Evolutionary conservation across 1,140 invertebrate genomes (phyloP), one percentile per base, ranked within the genome.

Genomic region (Megalonaias nervosa): DNA sequence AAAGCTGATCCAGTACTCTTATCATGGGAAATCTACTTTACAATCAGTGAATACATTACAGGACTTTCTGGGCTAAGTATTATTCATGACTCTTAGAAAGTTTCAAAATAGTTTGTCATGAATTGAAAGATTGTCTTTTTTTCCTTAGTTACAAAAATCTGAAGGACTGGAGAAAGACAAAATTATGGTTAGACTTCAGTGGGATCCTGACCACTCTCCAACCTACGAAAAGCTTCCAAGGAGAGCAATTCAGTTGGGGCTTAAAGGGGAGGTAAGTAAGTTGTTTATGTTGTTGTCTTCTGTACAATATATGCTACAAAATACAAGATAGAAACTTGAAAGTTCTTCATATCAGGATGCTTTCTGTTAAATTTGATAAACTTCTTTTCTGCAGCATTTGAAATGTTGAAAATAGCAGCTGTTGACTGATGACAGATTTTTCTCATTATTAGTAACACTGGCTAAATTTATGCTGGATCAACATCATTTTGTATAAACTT

Each of bases 161-260:
- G 23, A 71, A n/a, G 64, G 71, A 9, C 11, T 82, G 60, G 16
- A 68, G 14, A 80, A 67, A 60, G 69, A 75, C 21, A 74, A 85
- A 14, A 77, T 81, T 15, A 71, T 68, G 38, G 88, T 90, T 2
- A 75, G 89, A 15, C 74, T 91, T 15, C 89, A 91, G 72, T 91
- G 90, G 90, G 90, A 91, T 72, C 90, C 89, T 13, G 90, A 91
- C 67, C 90, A 90, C 71, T 67, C 77, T 38, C 86, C 88, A 0
- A 72, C 60, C 15, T 85, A 84, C 17, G 70, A 75, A n/a, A 86
- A 87, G 67, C 17, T 80, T 19, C 61, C 61, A 12, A 79, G 89
- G 58, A 80, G 85, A 75, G 89, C 90, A 2, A 89, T 91, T 74
- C 89, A 90, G 71, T 77, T 91, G 16, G 89, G 90, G 65, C 76